These are phyloP conservation scores for Heterocephalus glaber DNA, from an alignment of 2,113 vertebrate genomes.

Conservation along the genomic window DNA sequence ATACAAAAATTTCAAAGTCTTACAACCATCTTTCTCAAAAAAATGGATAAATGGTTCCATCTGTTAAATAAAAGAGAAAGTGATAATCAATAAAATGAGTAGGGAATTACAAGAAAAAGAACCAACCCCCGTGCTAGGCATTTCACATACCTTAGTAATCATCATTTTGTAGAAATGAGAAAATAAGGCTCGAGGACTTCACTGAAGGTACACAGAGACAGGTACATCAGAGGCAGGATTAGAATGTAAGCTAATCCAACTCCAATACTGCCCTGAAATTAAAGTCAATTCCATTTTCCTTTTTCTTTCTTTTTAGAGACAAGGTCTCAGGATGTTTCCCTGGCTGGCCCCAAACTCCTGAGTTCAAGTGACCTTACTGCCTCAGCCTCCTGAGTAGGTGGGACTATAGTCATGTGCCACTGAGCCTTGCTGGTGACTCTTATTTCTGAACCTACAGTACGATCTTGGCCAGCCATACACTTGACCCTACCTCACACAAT, in stretches of 20 bases:
- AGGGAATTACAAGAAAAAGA: not conserved
- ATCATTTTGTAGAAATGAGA: not conserved
- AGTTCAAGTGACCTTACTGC: not conserved
- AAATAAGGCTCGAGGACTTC: slow-evolving; percentile 1
- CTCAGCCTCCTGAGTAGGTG: not conserved
- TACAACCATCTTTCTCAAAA: slow-evolving; percentile 86
- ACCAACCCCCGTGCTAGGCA: not conserved
- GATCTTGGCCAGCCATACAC: not conserved
- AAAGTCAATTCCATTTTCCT: not conserved
- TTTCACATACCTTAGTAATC: not conserved
- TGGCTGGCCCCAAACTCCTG: not conserved
- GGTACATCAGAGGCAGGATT: not conserved
- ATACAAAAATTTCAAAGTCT: slow-evolving; percentile 89
- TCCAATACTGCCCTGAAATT: not conserved
- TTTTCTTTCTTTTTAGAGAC: not conserved
- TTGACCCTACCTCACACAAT: not conserved
- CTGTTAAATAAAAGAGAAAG: slow-evolving; percentile 83
- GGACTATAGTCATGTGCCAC: not conserved
- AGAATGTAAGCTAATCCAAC: slow-evolving; percentile 20
- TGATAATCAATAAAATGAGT: not conserved
- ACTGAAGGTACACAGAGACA: not conserved
- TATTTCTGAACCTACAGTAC: not conserved
- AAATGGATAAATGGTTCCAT: slow-evolving; percentile 86
- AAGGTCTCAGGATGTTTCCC: not conserved
- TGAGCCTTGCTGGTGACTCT: not conserved